Conservation (phyloP, 2,797 vertebrate genomes). For the Mus spretus region DNA sequence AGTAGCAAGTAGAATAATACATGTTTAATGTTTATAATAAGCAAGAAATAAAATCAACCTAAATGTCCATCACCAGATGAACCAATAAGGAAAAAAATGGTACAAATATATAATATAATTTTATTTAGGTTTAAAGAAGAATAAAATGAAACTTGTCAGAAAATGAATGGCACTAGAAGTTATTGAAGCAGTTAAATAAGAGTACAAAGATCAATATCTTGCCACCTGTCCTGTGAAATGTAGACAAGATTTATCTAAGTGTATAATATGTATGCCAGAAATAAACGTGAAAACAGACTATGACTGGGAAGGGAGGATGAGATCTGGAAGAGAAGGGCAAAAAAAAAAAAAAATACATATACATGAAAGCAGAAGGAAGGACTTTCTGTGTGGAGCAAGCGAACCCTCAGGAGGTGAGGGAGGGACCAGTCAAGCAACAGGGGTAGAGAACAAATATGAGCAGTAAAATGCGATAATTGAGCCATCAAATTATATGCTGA, state of each 20-base stretch:
- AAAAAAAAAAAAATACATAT: background rate
- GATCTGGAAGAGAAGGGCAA: background rate
- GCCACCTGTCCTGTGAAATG: background rate
- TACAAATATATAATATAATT: background rate
- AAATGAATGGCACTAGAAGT: background rate
- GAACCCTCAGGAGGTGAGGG: background rate
- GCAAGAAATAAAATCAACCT: background rate
- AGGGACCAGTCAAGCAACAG: background rate
- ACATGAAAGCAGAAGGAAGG: no score
- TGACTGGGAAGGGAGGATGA: background rate
- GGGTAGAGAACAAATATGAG: background rate
- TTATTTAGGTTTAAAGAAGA: background rate
- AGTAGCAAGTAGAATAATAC: background rate
- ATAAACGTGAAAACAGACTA: background rate
- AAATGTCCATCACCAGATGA: background rate
- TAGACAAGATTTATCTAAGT: background rate
- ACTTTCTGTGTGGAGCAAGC: background rate
- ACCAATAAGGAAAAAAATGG: background rate
- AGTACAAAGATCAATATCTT: background rate
- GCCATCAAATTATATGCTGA: background rate
- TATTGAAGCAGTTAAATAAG: background rate
- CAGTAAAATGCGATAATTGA: background rate
- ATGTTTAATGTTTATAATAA: background rate
- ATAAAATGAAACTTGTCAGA: background rate
- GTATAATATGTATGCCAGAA: background rate